These are phyloP conservation scores for Kradibia gibbosae DNA, from an alignment of 1,140 invertebrate species.

Conservation along the genomic window DNA sequence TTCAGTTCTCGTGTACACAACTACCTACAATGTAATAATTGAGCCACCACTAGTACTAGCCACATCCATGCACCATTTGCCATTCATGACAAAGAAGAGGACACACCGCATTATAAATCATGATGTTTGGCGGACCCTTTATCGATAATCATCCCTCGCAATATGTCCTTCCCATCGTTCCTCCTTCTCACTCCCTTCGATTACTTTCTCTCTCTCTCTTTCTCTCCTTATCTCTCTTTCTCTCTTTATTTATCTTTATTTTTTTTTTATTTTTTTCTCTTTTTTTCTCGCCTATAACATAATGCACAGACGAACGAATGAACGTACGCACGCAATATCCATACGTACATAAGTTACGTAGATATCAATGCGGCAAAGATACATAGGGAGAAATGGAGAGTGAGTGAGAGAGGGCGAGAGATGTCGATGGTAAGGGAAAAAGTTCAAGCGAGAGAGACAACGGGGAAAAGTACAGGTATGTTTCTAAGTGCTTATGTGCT, in stretches of 20 bases:
- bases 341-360: background rate
- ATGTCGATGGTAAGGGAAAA: background rate
- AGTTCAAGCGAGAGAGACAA: no score
- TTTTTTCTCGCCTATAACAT: background rate
- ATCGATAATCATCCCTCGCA: conserved; percentile 54
- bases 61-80: background rate
- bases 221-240: conserved; percentile 42
- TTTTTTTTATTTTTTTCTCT: background rate
- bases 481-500: background rate
- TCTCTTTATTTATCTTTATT: background rate
- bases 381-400: no score
- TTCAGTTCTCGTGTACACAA: conserved; percentile 29
- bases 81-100: conserved; percentile 13
- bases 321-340: conserved; percentile 33
- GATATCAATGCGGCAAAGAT: conserved; percentile 10
- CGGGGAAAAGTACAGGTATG: background rate
- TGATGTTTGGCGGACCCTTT: conserved; percentile 58
- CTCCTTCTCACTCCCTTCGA: background rate
- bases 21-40: conserved; percentile 50
- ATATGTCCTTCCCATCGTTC: no score
- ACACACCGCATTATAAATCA: conserved; percentile 61
- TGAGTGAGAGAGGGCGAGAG: conserved; percentile 32
- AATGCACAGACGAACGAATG: background rate
- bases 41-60: conserved; percentile 10
- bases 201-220: background rate